Evolutionary conservation across 2,113 vertebrate genomes (phyloP).

Genomic region (Ovis aries): DNA sequence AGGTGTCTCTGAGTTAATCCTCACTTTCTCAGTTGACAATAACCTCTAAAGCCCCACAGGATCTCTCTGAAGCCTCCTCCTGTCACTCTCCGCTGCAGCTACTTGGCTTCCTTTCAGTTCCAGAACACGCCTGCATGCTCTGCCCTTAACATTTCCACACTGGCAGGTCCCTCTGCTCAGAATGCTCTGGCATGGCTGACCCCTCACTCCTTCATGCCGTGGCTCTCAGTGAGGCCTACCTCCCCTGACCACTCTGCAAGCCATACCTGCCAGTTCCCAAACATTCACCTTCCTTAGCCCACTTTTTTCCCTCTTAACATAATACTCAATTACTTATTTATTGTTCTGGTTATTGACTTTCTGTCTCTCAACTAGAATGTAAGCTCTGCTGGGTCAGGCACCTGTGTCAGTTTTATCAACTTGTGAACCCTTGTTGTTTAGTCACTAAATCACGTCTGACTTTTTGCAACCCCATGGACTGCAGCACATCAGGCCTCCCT

Average conservation of each 20-base stretch:
- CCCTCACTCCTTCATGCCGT: neutral
- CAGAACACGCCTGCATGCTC: neutral
- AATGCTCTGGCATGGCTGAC: rapidly evolving
- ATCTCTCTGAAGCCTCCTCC: neutral
- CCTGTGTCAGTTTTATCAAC: neutral
- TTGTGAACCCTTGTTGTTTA: neutral
- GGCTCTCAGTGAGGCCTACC: neutral
- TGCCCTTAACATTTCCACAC: neutral
- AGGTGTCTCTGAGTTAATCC: neutral
- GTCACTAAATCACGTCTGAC: neutral
- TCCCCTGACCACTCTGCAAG: neutral
- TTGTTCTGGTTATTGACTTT: neutral
- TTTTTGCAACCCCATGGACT: neutral
- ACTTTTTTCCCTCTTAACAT: neutral
- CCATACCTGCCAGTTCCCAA: rapidly evolving
- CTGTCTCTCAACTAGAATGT: neutral
- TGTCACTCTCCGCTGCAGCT: neutral
- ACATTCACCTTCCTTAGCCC: too few relatives aligned
- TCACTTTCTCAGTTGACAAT: neutral
- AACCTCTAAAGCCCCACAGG: neutral
- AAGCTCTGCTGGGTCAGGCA: neutral
- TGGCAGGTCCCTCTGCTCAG: neutral
- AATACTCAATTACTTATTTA: neutral
- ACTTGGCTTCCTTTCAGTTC: neutral
- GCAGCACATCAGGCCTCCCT: neutral